phyloP scores from a whole-genome alignment of 2,113 vertebrate genomes.

The Casuarius casuarius region DNA sequence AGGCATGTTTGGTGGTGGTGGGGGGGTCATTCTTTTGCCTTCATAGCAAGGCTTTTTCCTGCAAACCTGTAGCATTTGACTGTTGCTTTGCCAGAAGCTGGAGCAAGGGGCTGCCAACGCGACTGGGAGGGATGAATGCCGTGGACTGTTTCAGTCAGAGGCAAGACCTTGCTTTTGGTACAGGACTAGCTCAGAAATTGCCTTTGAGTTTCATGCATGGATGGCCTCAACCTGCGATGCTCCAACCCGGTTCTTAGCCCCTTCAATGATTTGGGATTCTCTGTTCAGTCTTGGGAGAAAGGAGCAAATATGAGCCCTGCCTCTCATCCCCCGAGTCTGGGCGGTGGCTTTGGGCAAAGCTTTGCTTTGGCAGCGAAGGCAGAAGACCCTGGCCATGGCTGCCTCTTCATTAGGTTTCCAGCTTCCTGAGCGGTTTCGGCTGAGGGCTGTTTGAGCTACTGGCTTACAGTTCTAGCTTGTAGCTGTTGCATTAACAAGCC shows the following conservation, averaged over 20 bases:
- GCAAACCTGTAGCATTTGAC: neutral
- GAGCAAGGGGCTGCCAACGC: neutral
- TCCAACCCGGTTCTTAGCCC: neutral
- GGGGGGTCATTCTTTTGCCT: neutral
- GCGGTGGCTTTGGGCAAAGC: neutral
- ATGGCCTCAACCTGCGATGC: neutral
- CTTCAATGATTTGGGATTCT: neutral
- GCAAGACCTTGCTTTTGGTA: neutral
- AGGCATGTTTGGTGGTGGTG: neutral
- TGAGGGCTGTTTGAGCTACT: neutral
- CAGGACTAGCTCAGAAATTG: neutral
- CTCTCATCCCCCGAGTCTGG: rapidly evolving
- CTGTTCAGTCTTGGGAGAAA: neutral
- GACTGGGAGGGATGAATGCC: neutral
- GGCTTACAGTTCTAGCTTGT: neutral
- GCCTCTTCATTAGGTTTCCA: neutral
- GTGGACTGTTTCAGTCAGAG: neutral
- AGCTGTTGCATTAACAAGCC: no score
- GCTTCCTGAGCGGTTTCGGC: rapidly evolving
- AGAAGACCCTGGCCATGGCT: rapidly evolving
- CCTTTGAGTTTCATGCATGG: neutral
- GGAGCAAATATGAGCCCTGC: neutral
- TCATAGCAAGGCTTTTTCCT: neutral
- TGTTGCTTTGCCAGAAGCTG: neutral
- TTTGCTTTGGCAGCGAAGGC: neutral